Evolutionary conservation across 2,113 vertebrate species (phyloP).

Genomic region (Bufo bufo): DNA sequence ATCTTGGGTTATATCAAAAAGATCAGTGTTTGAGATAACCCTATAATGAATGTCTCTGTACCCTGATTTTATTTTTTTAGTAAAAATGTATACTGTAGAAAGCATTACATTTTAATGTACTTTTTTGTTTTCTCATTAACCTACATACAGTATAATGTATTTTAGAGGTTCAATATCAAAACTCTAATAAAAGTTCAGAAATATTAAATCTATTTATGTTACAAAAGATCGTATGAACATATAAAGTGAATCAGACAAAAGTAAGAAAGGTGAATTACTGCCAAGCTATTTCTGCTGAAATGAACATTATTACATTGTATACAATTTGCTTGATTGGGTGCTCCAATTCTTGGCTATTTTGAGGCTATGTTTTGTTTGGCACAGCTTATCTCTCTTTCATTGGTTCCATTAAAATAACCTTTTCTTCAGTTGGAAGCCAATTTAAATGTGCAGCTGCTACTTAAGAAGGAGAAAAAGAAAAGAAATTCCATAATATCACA

Average conservation of each 20-base stretch:
- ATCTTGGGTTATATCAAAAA: too few species aligned
- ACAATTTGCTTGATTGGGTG: constrained; percentile 52
- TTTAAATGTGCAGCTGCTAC: constrained; percentile 49
- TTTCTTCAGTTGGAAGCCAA: constrained; percentile 47
- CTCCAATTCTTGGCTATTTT: constrained; percentile 44
- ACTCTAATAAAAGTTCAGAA: background rate
- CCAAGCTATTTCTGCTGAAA: constrained; percentile 36
- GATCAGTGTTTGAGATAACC: too few species aligned
- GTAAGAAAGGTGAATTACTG: constrained; percentile 34
- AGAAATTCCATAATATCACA: constrained; percentile 13
- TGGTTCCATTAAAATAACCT: constrained; percentile 44
- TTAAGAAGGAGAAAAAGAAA: constrained; percentile 16
- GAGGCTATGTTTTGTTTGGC: constrained; percentile 47
- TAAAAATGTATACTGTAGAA: background rate
- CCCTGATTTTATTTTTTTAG: too few species aligned
- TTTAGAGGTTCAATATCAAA: background rate
- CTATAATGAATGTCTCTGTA: too few species aligned
- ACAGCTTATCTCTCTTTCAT: constrained; percentile 54
- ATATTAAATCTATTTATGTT: constrained; percentile 16
- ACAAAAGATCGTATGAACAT: constrained; percentile 15
- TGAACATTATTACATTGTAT: constrained; percentile 49
- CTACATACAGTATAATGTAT: background rate
- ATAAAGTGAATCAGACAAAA: constrained; percentile 17
- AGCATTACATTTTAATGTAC: background rate
- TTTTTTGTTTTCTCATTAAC: background rate